phyloP scores from a whole-genome alignment of 1,140 invertebrate species.

The Carcinoscorpius rotundicauda region DNA sequence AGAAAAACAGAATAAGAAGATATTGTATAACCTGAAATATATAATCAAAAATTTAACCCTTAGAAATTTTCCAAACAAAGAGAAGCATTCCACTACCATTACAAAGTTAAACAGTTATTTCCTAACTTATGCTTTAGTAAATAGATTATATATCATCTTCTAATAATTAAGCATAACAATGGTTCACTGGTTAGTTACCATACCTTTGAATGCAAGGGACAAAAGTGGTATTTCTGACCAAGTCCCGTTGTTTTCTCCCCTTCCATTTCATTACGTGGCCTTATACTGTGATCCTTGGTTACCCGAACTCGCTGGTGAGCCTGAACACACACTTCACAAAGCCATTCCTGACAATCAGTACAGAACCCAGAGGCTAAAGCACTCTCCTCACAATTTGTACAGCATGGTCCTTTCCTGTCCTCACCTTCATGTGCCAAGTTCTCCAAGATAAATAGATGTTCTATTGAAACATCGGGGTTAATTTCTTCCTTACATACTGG shows the following conservation, averaged over 20 bases:
- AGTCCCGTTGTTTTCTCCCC: constrained; percentile 42
- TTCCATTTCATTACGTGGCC: constrained; percentile 61
- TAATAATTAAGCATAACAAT: too few species aligned
- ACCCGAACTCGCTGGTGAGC: constrained; percentile 66
- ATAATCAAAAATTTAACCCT: too few species aligned
- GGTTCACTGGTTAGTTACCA: too few species aligned
- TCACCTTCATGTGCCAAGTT: constrained; percentile 37
- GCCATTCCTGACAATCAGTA: constrained; percentile 75
- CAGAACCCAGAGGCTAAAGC: constrained; percentile 70
- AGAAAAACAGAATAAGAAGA: too few species aligned
- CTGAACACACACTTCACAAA: constrained; percentile 78
- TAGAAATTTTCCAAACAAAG: too few species aligned
- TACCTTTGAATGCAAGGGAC: constrained; percentile 57
- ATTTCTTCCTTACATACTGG: constrained; percentile 48
- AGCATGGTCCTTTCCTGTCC: constrained; percentile 41
- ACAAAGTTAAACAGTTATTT: too few species aligned
- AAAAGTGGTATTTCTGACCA: constrained; percentile 47
- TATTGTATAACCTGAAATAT: too few species aligned
- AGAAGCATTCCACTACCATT: too few species aligned
- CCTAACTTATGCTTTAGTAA: too few species aligned
- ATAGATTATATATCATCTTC: too few species aligned
- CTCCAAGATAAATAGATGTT: constrained; percentile 61
- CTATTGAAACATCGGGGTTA: constrained; percentile 48
- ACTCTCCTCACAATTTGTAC: constrained; percentile 72
- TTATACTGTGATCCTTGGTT: constrained; percentile 83